These are phyloP conservation scores for Choreutis nemorana DNA, from an alignment of 2,888 invertebrate genomes.

Conservation along the genomic window DNA sequence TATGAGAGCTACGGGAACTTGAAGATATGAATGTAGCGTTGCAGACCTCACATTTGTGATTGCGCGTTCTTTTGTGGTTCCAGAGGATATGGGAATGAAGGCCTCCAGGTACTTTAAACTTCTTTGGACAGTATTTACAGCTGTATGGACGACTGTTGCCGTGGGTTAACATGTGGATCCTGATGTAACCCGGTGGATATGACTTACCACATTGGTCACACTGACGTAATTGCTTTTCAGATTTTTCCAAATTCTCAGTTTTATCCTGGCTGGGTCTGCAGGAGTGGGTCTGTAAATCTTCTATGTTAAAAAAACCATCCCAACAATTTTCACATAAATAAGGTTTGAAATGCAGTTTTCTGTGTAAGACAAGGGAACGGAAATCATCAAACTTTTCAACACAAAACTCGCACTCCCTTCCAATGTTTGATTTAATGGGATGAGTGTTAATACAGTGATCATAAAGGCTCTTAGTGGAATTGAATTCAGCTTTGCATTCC, in stretches of 20 bases:
- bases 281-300: slow-evolving; percentile 30
- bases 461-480: slow-evolving; percentile 26
- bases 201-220: slow-evolving; percentile 62
- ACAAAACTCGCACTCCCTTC: slow-evolving; percentile 54
- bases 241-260: slow-evolving; percentile 28
- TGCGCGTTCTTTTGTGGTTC: slow-evolving; percentile 54
- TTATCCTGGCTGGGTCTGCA: slow-evolving; percentile 35
- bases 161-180: slow-evolving; percentile 55
- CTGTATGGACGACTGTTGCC: slow-evolving; percentile 41
- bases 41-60: slow-evolving; percentile 55
- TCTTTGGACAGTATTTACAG: slow-evolving; percentile 56
- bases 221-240: slow-evolving; percentile 33
- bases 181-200: slow-evolving; percentile 52
- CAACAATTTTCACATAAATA: slow-evolving; percentile 54
- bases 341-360: slow-evolving; percentile 48
- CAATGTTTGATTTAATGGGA: slow-evolving; percentile 30
- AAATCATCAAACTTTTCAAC: slow-evolving; percentile 56
- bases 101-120: slow-evolving; percentile 54
- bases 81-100: slow-evolving; percentile 52
- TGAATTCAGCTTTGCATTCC: slow-evolving; percentile 45
- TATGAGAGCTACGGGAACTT: slow-evolving; percentile 50
- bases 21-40: slow-evolving; percentile 56
- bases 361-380: slow-evolving; percentile 42
- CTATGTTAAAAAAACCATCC: slow-evolving; percentile 40
- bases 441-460: slow-evolving; percentile 44